Base-by-base conservation (phyloP, 1,140 invertebrate species). In the Drosophila albomicans region DNA sequence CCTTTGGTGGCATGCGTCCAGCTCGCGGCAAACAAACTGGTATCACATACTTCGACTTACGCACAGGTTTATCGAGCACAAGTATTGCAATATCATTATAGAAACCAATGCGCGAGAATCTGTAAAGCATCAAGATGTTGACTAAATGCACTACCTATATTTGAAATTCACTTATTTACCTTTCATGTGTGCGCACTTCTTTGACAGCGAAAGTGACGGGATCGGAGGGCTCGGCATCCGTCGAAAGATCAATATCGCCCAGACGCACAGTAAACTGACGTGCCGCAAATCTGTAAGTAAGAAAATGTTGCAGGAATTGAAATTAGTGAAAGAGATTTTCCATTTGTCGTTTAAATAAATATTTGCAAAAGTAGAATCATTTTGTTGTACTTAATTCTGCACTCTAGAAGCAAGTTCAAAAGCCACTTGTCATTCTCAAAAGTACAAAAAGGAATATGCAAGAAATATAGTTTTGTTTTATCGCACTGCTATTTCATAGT, bases 71-170 rank as follows among this genome's bases (percentile, higher is more conserved):
- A 15, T 94, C 95, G 8, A 93, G 72, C 28, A 93, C 92, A 52
- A 93, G 66, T 20, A 93, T 94, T 1, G 98, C 97, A 66, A 98
- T 97, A 80, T 99, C 98, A 74, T 98, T 98, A 92, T 98, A 98
- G 93, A 97, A 98, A 5, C 97, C 97, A 48, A 97, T 95, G 16
- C 97, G 94, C 11, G 95, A 96, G 93, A 98, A 98, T 71, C 96
- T 92, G 49, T 5, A 11, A 0, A 28, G 46, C 8, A 6, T 11
- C 32, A 20, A 10, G 1, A 13, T 13, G 35, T 38, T 6, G n/a
- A 41, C 20, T 43, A 5, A 20, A 6, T 10, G 4, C n/a, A 8
- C 1, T 0, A 3, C 0, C 0, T n/a, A 4, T 1, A 8, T 11
- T 13, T 43, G 6, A 0, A 3, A 13, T 56, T 1, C 8, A 3